phyloP scores from a whole-genome alignment of 1,140 invertebrate species.

The Neelides sp. region DNA sequence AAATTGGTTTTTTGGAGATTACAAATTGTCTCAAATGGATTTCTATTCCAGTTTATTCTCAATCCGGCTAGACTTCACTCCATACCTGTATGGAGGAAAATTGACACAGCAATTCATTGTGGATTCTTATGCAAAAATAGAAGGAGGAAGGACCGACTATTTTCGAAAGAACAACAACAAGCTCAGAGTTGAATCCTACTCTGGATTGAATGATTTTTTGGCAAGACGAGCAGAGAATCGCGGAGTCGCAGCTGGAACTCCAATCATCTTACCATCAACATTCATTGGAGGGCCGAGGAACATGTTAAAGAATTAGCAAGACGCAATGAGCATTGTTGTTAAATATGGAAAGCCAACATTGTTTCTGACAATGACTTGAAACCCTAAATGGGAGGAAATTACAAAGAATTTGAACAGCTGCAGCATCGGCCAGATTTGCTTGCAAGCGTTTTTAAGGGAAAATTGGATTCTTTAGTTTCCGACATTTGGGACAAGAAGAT shows the following conservation, averaged over 20 bases:
- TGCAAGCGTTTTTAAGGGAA: slow-evolving; percentile 38
- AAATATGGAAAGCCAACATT: slow-evolving; percentile 36
- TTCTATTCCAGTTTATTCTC: neutral
- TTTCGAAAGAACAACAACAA: slow-evolving; percentile 30
- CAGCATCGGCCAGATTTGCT: slow-evolving; percentile 38
- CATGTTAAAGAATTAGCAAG: slow-evolving; percentile 35
- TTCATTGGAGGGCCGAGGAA: slow-evolving; percentile 32
- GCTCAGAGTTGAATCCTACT: slow-evolving; percentile 31
- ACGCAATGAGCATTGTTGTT: slow-evolving; percentile 36
- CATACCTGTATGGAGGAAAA: slow-evolving; percentile 16
- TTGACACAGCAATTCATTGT: slow-evolving; percentile 34
- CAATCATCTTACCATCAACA: slow-evolving; percentile 21
- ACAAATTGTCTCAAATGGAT: slow-evolving; percentile 1
- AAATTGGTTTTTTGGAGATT: neutral
- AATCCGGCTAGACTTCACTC: slow-evolving; percentile 18
- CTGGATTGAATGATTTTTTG: slow-evolving; percentile 26
- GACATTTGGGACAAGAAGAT: slow-evolving; percentile 13
- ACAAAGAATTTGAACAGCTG: slow-evolving; percentile 18
- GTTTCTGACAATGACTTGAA: slow-evolving; percentile 40
- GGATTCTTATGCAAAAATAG: slow-evolving; percentile 33
- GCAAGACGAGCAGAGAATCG: neutral
- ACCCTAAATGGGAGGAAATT: slow-evolving; percentile 39
- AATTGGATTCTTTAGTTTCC: slow-evolving; percentile 35
- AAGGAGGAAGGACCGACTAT: slow-evolving; percentile 31
- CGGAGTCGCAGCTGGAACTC: slow-evolving; percentile 8